Conservation (phyloP, 2,113 vertebrate species). For the Chloebia gouldiae region DNA sequence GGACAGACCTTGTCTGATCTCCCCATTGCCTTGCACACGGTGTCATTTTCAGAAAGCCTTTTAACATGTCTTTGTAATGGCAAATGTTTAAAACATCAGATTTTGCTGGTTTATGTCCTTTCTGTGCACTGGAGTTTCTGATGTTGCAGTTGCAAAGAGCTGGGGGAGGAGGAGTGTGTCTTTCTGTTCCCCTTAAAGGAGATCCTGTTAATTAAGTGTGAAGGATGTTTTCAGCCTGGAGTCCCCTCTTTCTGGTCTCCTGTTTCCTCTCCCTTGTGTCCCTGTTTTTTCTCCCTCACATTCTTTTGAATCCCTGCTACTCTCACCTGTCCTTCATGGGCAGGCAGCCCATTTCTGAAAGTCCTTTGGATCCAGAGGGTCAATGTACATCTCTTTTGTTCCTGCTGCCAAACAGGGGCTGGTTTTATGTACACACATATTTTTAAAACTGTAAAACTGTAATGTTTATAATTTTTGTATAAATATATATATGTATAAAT, state of each 20-base stretch:
- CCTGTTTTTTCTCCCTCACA: background rate
- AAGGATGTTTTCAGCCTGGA: slow-evolving; percentile 5
- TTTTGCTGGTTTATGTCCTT: background rate
- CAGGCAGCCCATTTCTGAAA: background rate
- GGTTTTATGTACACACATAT: background rate
- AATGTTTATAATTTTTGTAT: background rate
- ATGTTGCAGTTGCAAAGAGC: background rate
- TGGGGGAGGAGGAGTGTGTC: rapidly evolving
- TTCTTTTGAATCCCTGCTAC: background rate
- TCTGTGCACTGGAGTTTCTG: background rate
- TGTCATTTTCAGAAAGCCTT: background rate
- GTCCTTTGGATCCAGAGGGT: background rate
- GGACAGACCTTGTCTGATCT: background rate
- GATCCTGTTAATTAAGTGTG: slow-evolving; percentile 43
- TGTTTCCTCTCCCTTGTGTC: background rate
- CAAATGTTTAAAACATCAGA: slow-evolving; percentile 29
- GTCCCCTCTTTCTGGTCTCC: background rate
- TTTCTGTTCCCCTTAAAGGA: background rate
- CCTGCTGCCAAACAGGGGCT: background rate
- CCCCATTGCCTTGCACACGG: background rate
- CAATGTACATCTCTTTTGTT: background rate
- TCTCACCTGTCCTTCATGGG: background rate
- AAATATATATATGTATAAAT: too few species aligned
- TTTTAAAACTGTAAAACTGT: background rate
- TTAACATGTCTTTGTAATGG: background rate